phyloP scores from a whole-genome alignment of 2,797 vertebrate genomes.

The Mormyrus proboscirostris region DNA sequence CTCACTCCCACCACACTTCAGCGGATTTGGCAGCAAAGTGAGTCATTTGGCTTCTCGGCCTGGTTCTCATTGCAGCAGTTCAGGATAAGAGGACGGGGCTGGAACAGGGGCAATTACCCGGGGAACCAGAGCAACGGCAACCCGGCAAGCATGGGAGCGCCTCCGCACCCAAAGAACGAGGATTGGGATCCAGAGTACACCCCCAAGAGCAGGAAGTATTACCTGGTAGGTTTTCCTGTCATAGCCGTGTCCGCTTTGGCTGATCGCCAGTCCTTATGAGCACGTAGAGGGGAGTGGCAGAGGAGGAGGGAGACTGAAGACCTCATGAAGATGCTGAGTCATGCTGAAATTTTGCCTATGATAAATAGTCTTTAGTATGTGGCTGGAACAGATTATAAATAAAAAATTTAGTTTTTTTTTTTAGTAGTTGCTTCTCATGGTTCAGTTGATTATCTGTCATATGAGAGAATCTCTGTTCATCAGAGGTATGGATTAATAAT shows the following conservation, averaged over 20 bases:
- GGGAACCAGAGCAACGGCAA: slow-evolving; percentile 68
- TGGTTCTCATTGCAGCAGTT: slow-evolving; percentile 64
- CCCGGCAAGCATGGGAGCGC: slow-evolving; percentile 58
- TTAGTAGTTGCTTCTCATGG: not conserved
- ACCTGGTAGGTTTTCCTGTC: slow-evolving; percentile 68
- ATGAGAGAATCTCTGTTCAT: not conserved
- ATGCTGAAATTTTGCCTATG: not conserved
- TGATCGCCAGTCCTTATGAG: not conserved
- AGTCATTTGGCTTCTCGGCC: slow-evolving; percentile 1
- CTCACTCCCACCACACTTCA: not conserved
- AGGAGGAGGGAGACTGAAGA: not conserved
- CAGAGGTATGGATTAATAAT: not conserved
- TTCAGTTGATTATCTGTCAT: not conserved
- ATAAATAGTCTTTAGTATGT: not conserved
- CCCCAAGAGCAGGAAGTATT: slow-evolving; percentile 91
- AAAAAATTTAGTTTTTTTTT: not conserved
- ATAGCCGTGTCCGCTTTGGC: not conserved
- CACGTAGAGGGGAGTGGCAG: not conserved
- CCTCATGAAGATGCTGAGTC: not conserved
- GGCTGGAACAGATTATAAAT: not conserved
- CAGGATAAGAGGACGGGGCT: slow-evolving; percentile 78
- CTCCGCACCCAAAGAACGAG: slow-evolving; percentile 66
- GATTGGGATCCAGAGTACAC: slow-evolving; percentile 90
- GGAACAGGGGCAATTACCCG: slow-evolving; percentile 78
- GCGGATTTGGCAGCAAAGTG: not conserved